These are phyloP conservation scores for Enteromius treurensis DNA, from an alignment of 2,797 vertebrate species.

Conservation along the genomic window DNA sequence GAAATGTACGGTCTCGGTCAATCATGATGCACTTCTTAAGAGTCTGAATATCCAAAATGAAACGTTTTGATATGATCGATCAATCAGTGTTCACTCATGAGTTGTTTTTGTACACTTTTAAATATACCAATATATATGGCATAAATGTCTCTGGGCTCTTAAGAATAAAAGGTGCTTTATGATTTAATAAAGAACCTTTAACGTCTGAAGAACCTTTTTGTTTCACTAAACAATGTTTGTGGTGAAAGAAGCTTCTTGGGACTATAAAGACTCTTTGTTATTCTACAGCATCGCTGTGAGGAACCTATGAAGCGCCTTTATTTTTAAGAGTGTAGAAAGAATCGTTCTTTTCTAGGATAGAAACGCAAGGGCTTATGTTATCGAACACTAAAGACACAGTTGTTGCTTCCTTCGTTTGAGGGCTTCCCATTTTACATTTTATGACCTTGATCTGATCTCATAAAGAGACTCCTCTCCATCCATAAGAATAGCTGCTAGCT, in stretches of 20 bases:
- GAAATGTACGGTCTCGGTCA: constrained; percentile 4
- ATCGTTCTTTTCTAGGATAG: neutral
- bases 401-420: neutral
- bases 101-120: constrained; percentile 15
- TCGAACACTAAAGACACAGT: neutral
- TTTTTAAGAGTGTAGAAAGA: neutral
- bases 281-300: neutral
- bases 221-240: neutral
- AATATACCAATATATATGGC: neutral
- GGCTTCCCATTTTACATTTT: neutral
- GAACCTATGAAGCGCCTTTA: neutral
- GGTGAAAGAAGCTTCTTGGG: neutral
- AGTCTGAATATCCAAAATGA: neutral
- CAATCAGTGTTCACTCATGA: neutral
- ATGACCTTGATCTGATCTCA: neutral
- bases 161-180: neutral
- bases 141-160: neutral
- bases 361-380: constrained; percentile 37
- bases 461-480: neutral
- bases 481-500: neutral
- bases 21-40: constrained; percentile 13
- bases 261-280: neutral
- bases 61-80: neutral
- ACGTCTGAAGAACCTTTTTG: neutral
- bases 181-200: neutral